These are phyloP conservation scores for Streptopelia turtur DNA, from an alignment of 2,797 vertebrate species.

Conservation along the genomic window DNA sequence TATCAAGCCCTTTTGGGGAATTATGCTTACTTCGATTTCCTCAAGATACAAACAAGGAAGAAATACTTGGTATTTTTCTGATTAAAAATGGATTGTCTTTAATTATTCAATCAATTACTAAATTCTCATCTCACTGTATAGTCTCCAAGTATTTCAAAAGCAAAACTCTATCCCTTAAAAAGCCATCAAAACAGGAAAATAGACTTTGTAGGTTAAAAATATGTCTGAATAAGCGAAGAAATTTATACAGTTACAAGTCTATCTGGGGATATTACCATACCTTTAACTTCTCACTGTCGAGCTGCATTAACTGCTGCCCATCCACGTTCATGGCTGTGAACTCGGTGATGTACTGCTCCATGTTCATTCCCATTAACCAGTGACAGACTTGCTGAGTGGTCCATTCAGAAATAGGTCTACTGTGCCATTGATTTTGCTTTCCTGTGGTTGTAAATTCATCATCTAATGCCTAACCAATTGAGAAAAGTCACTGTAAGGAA, in stretches of 20 bases:
- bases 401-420: slow-evolving; percentile 87
- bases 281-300: slow-evolving; percentile 91
- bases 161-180: background rate
- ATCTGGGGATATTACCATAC: slow-evolving; percentile 59
- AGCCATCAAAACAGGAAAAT: background rate
- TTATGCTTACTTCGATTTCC: background rate
- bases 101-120: background rate
- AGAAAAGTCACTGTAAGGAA: slow-evolving; percentile 13
- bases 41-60: background rate
- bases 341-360: slow-evolving; percentile 89
- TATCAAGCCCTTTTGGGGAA: background rate
- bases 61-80: background rate
- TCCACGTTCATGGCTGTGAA: slow-evolving; percentile 86
- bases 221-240: background rate
- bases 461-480: slow-evolving; percentile 82
- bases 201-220: background rate
- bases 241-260: background rate
- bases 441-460: slow-evolving; percentile 82
- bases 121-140: background rate
- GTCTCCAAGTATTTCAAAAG: background rate
- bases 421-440: slow-evolving; percentile 92
- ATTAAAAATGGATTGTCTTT: background rate
- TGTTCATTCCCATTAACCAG: slow-evolving; percentile 90
- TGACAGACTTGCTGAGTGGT: slow-evolving; percentile 91
- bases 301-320: slow-evolving; percentile 85